phyloP scores from a whole-genome alignment of 1,140 invertebrate species.

The Lithobius niger region DNA sequence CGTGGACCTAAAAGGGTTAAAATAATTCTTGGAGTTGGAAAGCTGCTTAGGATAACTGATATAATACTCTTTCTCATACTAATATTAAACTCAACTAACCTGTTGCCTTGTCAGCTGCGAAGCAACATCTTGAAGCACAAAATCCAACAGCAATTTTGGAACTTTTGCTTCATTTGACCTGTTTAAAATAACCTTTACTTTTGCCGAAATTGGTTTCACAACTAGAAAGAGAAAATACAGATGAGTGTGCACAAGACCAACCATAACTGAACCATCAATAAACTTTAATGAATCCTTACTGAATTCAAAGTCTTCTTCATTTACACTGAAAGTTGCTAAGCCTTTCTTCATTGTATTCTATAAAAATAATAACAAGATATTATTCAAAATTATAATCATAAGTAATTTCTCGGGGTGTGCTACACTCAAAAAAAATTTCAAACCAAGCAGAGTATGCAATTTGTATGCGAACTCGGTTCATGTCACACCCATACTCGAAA shows the following conservation, averaged over 20 bases:
- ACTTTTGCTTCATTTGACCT: constrained; percentile 52
- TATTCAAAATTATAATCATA: too few species aligned
- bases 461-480: too few species aligned
- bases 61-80: too few species aligned
- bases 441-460: too few species aligned
- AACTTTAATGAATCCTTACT: constrained; percentile 38
- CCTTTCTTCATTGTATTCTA: constrained; percentile 45
- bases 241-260: too few species aligned
- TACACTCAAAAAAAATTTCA: too few species aligned
- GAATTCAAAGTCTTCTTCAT: constrained; percentile 56
- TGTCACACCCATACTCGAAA: too few species aligned
- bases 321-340: constrained; percentile 59
- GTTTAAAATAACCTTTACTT: constrained; percentile 65
- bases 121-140: constrained; percentile 61
- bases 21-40: too few species aligned
- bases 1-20: too few species aligned
- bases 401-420: too few species aligned
- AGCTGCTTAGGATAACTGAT: too few species aligned
- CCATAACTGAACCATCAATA: neutral
- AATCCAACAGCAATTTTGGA: constrained; percentile 55
- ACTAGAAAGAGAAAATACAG: constrained; percentile 33
- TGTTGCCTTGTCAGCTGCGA: constrained; percentile 56
- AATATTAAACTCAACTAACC: constrained; percentile 22
- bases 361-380: neutral
- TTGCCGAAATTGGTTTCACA: constrained; percentile 55